Base-by-base conservation (phyloP, 2,888 invertebrate genomes). In the Heteromyza rotundicornis region DNA sequence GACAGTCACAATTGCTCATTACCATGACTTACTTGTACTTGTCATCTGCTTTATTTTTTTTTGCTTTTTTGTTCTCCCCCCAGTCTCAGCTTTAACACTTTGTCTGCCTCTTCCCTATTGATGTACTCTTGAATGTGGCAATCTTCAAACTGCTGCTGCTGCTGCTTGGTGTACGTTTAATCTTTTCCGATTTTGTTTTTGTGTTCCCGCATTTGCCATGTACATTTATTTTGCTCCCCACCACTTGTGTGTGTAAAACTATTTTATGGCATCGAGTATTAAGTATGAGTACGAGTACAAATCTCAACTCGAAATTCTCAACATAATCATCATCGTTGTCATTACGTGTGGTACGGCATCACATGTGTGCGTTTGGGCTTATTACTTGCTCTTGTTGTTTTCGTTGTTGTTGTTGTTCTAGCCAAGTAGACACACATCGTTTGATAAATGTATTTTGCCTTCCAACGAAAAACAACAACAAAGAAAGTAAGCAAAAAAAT, bases 1-100 rank as follows among this genome's bases (percentile, higher is more conserved):
- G 16, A 40, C 27, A 40, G 14, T 32, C 53, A 40, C 49, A 53
- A 59, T 59, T 59, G 50, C 47, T 53, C 59, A 59, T 59, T 53
- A 53, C 59, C 59, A 47, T 59, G 59, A 59, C 53, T 59, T 59
- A 53, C 47, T 59, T 54, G n/a, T n/a, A n/a, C n/a, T n/a, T n/a
- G n/a, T n/a, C n/a, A n/a, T n/a, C n/a, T n/a, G n/a, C n/a, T n/a
- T n/a, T n/a, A n/a, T n/a, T n/a, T n/a, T n/a, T n/a, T n/a, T n/a
- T n/a, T n/a, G n/a, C n/a, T n/a, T n/a, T n/a, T n/a, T n/a, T n/a
- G n/a, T n/a, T n/a, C n/a, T n/a, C n/a, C n/a, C n/a, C n/a, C n/a
- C n/a, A n/a, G n/a, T n/a, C n/a, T n/a, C n/a, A n/a, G n/a, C n/a
- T n/a, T n/a, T n/a, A n/a, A n/a, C n/a, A n/a, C n/a, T n/a, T n/a